A percentile compares a stretch with the other conserved stretches of the same genome.
Conservation (phyloP, 2,888 invertebrate species). For the Drosophila barbarae region DNA sequence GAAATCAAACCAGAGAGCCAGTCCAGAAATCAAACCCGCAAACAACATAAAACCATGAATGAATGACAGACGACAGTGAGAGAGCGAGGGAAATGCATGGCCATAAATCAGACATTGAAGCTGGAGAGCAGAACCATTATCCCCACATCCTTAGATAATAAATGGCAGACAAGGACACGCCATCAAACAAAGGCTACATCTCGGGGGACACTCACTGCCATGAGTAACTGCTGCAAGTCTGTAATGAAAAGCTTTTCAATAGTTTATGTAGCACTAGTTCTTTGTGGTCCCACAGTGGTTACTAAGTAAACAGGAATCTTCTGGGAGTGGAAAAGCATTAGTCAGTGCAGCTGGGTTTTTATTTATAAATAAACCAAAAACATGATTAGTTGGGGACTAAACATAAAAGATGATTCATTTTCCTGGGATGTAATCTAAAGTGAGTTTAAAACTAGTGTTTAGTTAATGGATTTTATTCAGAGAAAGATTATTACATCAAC, state of each 20-base stretch:
- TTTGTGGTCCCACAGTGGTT: conserved; percentile 4
- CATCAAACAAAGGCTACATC: conserved; percentile 21
- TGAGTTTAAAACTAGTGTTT: background rate
- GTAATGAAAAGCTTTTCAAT: conserved; percentile 20
- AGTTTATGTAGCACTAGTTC: conserved; percentile 7
- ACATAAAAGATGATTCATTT: background rate
- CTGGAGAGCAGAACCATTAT: conserved; percentile 7
- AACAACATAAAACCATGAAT: conserved; percentile 47
- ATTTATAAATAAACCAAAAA: background rate
- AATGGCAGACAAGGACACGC: conserved; percentile 47
- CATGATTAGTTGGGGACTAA: background rate
- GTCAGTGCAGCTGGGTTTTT: background rate
- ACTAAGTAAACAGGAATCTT: background rate
- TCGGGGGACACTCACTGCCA: conserved; percentile 18
- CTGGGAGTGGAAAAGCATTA: background rate
- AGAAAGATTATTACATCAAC: background rate
- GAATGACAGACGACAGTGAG: conserved; percentile 39
- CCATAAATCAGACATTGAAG: conserved; percentile 55
- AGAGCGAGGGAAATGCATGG: conserved; percentile 40
- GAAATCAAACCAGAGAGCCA: conserved; percentile 21
- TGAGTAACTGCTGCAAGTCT: conserved; percentile 18
- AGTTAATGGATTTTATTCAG: background rate
- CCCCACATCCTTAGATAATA: conserved; percentile 22
- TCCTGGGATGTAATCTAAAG: background rate
- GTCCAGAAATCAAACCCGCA: conserved; percentile 26